Percentiles rank a stretch among this genome's conserved stretches.
phyloP scores from a whole-genome alignment of 35 echinoderm and acorn worm genomes.

The Ophioderma brevispina region DNA sequence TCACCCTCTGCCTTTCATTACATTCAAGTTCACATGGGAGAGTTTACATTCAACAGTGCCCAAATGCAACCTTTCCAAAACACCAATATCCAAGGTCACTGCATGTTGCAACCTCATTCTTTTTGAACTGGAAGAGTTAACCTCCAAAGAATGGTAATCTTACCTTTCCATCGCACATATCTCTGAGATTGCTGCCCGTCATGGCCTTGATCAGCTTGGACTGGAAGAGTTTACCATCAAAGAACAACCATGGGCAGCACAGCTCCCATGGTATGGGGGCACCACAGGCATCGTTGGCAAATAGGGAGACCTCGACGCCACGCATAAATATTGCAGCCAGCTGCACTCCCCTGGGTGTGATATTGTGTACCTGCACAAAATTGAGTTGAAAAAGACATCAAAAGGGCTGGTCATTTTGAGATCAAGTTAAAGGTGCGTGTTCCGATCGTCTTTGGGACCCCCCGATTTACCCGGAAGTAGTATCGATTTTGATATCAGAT shows the following conservation, averaged over 20 bases:
- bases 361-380: slow-evolving; percentile 70
- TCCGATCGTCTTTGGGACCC: no score
- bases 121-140: no score
- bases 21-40: no score
- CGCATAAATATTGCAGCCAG: slow-evolving; percentile 95
- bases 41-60: no score
- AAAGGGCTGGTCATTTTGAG: neutral
- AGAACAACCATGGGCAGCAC: slow-evolving; percentile 98
- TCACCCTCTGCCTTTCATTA: no score
- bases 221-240: slow-evolving; percentile 99
- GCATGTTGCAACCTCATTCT: no score
- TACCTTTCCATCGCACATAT: slow-evolving; percentile 99
- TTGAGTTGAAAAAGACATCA: no score
- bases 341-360: slow-evolving; percentile 87
- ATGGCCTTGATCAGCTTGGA: slow-evolving; percentile 91
- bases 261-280: slow-evolving; percentile 94
- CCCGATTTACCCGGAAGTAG: no score
- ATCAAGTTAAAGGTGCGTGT: no score
- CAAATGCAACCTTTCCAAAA: no score
- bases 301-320: slow-evolving; percentile 86
- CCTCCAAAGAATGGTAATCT: neutral
- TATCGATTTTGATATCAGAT: no score
- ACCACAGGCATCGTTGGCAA: slow-evolving; percentile 93
- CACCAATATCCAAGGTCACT: no score
- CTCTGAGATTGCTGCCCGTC: slow-evolving; percentile 82